Evolutionary conservation across 2,113 vertebrate genomes (phyloP).

Genomic region (Heteronetta atricapilla): DNA sequence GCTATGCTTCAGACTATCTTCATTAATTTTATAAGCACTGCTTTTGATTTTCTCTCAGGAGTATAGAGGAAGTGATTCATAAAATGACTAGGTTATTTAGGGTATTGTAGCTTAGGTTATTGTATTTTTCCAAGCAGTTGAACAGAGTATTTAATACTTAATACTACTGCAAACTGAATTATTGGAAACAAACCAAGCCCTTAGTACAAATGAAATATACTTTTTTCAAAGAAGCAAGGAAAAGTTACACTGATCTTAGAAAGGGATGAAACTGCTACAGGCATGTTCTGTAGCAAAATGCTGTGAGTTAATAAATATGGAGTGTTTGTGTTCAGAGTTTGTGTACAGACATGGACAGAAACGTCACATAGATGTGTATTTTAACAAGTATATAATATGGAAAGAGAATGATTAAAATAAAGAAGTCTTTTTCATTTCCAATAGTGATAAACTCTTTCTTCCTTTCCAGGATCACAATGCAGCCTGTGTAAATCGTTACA

Average conservation of each 20-base stretch:
- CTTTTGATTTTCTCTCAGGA: not conserved
- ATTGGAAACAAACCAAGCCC: not conserved
- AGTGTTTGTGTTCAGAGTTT: not conserved
- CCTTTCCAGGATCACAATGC: not conserved
- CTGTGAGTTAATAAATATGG: not conserved
- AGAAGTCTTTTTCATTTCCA: not conserved
- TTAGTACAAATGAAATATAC: not conserved
- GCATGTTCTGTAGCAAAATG: not conserved
- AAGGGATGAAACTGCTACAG: not conserved
- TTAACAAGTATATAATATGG: not conserved
- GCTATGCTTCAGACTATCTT: not conserved
- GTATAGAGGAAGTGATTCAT: not conserved
- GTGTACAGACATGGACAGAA: not conserved
- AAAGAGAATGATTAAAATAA: not conserved
- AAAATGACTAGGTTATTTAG: not conserved
- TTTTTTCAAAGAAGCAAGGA: not conserved
- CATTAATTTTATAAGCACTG: not conserved
- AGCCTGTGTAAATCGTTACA: not conserved
- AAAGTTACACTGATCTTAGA: not conserved
- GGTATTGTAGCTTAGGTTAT: not conserved
- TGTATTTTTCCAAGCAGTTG: not conserved
- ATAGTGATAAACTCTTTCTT: not conserved
- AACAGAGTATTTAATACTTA: not conserved
- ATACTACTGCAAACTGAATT: not conserved
- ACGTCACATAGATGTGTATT: not conserved